Conservation (phyloP, 2,888 invertebrate species). For the Drosophila ochracea region DNA sequence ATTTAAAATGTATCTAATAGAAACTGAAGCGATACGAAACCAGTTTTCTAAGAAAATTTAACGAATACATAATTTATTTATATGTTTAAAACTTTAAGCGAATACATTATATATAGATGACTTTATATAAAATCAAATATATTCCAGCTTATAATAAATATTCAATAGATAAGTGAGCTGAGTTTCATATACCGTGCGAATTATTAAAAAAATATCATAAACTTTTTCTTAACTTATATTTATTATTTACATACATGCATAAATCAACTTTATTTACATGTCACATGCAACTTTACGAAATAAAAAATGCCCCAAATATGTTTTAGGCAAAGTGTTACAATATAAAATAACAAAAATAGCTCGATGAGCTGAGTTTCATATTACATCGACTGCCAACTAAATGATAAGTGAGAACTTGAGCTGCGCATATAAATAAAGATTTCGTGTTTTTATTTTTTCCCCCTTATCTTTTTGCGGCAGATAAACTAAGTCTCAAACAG, state of each 20-base stretch:
- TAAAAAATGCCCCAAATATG: constrained; percentile 26
- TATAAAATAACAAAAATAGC: constrained; percentile 26
- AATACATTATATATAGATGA: background rate
- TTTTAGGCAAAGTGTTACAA: constrained; percentile 8
- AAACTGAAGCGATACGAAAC: background rate
- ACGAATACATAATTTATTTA: background rate
- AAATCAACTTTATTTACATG: constrained; percentile 24
- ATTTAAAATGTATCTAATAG: background rate
- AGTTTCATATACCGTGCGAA: background rate
- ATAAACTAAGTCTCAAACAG: constrained; percentile 52
- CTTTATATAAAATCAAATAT: background rate
- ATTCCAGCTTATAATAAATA: background rate
- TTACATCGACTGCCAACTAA: constrained; percentile 39
- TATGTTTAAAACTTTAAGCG: background rate
- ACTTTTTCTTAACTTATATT: background rate
- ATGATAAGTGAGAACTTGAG: constrained; percentile 66
- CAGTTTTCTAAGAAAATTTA: background rate
- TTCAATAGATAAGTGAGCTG: background rate
- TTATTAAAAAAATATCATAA: background rate
- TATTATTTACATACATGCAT: constrained; percentile 25
- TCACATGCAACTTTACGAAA: constrained; percentile 44
- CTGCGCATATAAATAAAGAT: constrained; percentile 53
- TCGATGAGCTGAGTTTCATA: constrained; percentile 46
- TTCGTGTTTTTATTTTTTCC: constrained; percentile 33
- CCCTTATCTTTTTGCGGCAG: constrained; percentile 26